Base-by-base conservation (phyloP, 2,113 vertebrate species). In the Pelobates fuscus region DNA sequence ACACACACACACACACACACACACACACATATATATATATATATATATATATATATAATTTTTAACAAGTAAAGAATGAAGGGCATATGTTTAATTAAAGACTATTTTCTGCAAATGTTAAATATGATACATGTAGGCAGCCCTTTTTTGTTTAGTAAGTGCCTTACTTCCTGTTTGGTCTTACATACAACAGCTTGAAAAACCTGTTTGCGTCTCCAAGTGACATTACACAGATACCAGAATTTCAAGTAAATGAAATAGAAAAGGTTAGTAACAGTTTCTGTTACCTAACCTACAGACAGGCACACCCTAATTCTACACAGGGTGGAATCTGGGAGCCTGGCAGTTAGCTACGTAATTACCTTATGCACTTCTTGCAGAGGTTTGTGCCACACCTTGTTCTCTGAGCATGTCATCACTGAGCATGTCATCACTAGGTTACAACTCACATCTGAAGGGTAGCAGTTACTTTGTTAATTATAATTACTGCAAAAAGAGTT, bases 191-290 rank as follows among this genome's bases (percentile, higher is more conserved):
- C 79, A 86, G 91, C 94, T 88, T 43, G 94, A 93, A 94, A 94
- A 97, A 97, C 95, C 93, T 92, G 95, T 96, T 83, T 80, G 79
- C 62, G 87, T 91, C 80, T 82, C 86, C 85, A 81, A 88, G 91
- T 86, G 86, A 88, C 84, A 72, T 77, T 81, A 88, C 86, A 87
- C 81, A 79, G 80, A 82, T 85, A 67, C 54, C 70, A 68, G 83
- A 81, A 80, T 73, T 84, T 85, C 84, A 85, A 79, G 84, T 82
- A 80, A 68, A 5, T 77, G 82, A 71, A 11, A 71, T 37, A 20
- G 71, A 67, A 65, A 67, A 78, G 73, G 59, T 63, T n/a, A 27
- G 32, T 79, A 55, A 73, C 17, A 8, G 78, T 76, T 83, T 83
- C 82, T 78, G 72, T 73, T 57, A 54, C 23, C 62, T 43, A 77